Evolutionary conservation across 2,888 invertebrate genomes (phyloP).

Genomic region (Eilema depressum): DNA sequence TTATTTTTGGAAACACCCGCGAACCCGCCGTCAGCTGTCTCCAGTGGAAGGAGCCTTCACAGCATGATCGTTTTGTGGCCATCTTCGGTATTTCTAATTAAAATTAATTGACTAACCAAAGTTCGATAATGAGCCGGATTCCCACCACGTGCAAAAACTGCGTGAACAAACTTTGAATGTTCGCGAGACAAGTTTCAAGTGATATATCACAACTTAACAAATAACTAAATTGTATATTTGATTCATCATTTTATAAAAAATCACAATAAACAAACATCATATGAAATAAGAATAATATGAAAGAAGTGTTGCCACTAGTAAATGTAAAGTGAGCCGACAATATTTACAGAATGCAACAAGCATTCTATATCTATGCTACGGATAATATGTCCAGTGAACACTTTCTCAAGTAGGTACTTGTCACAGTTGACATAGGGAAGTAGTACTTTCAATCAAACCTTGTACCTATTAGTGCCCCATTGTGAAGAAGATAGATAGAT

Average conservation of each 20-base stretch:
- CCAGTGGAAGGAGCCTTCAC: neutral
- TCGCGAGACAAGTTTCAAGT: neutral
- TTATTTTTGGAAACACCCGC: neutral
- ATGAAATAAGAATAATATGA: neutral
- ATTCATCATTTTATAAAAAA: neutral
- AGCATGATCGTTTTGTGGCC: neutral
- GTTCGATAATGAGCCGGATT: slow-evolving; percentile 15
- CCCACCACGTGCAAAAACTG: slow-evolving; percentile 16
- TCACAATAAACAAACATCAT: neutral
- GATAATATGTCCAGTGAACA: neutral
- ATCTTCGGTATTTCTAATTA: slow-evolving; percentile 18
- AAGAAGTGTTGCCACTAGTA: no score
- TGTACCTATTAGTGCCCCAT: no score
- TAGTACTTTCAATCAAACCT: no score
- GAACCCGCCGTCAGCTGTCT: no score
- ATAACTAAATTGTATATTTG: neutral
- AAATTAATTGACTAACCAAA: slow-evolving; percentile 10
- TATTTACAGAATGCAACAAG: no score
- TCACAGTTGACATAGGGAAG: neutral
- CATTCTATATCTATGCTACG: no score
- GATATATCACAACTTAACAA: neutral
- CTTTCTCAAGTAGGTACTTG: neutral
- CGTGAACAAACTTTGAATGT: neutral
- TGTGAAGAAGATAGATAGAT: no score
- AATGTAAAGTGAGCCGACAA: no score